A percentile compares a stretch with the other conserved stretches of the same genome.
These are phyloP conservation scores for Eustalomyia histrio DNA, from an alignment of 2,888 invertebrate genomes.

Conservation along the genomic window DNA sequence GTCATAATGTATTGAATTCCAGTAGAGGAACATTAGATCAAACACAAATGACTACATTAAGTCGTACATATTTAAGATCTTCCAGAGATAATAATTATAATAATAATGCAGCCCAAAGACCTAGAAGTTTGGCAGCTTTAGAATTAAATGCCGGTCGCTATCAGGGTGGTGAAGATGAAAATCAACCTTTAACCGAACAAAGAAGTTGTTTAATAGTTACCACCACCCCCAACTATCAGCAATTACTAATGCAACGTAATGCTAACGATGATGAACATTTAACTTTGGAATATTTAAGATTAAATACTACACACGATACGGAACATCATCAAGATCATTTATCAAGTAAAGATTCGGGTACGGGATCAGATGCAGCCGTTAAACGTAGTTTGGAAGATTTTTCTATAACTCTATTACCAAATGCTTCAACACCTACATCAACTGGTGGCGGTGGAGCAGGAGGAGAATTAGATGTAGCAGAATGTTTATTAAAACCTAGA, in stretches of 20 bases:
- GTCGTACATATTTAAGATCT: slow-evolving; percentile 71
- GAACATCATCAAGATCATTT: slow-evolving; percentile 74
- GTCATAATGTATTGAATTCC: slow-evolving; percentile 67
- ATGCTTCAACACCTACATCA: slow-evolving; percentile 54
- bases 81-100: slow-evolving; percentile 67
- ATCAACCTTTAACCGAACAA: slow-evolving; percentile 65
- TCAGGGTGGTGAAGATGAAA: slow-evolving; percentile 52
- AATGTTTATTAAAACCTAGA: slow-evolving; percentile 35
- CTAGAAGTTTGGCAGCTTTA: slow-evolving; percentile 72
- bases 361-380: slow-evolving; percentile 76
- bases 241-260: slow-evolving; percentile 68
- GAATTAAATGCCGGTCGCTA: slow-evolving; percentile 60
- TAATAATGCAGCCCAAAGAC: slow-evolving; percentile 67
- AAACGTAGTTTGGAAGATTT: slow-evolving; percentile 76
- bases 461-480: background rate
- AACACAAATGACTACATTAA: slow-evolving; percentile 74
- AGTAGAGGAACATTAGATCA: slow-evolving; percentile 71
- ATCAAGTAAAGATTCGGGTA: slow-evolving; percentile 77
- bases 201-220: slow-evolving; percentile 72
- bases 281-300: slow-evolving; percentile 71
- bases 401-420: slow-evolving; percentile 59
- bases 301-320: slow-evolving; percentile 67
- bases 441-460: background rate
- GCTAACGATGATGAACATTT: slow-evolving; percentile 60
- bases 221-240: slow-evolving; percentile 74